Evolutionary conservation across 2,888 invertebrate species (phyloP), one percentile per base, ranked within the genome.

Genomic region (Brachypterus glaber): DNA sequence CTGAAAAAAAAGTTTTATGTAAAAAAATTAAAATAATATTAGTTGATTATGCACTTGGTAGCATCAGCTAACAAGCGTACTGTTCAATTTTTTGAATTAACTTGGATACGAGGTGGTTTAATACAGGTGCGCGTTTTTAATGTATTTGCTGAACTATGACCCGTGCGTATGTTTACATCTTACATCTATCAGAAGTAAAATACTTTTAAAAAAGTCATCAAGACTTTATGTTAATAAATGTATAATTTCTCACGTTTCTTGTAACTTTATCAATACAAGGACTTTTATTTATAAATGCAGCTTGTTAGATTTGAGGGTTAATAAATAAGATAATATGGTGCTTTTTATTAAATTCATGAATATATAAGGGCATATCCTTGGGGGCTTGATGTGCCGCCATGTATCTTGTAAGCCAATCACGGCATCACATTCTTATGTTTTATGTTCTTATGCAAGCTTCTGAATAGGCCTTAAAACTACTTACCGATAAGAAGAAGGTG

Each of bases 401-500:
- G n/a, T n/a, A n/a, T n/a, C n/a, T n/a, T n/a, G n/a, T n/a, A n/a
- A n/a, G n/a, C n/a, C n/a, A n/a, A n/a, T n/a, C n/a, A n/a, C n/a
- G n/a, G n/a, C n/a, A n/a, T n/a, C n/a, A n/a, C n/a, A n/a, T n/a
- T n/a, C n/a, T n/a, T n/a, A n/a, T n/a, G n/a, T n/a, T n/a, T n/a
- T n/a, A n/a, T n/a, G n/a, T n/a, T n/a, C n/a, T n/a, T n/a, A 21
- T 21, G 9, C 21, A 21, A 7, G 21, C 21, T 21, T 5, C 21
- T 9, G 5, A 9, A 21, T 7, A 21, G 9, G 21, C 21, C 9
- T 21, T 7, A 35, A 26, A 4, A 30, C 30, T 35, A 16, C 68
- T 64, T 55, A 77, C 78, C 73, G 45, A 89, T 74, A 37, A 85
- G 71, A 44, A 66, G 61, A 26, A 90, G 67, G 66, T 90, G 89